Conservation (phyloP, 2,888 invertebrate species). For the Hesperia comma region DNA sequence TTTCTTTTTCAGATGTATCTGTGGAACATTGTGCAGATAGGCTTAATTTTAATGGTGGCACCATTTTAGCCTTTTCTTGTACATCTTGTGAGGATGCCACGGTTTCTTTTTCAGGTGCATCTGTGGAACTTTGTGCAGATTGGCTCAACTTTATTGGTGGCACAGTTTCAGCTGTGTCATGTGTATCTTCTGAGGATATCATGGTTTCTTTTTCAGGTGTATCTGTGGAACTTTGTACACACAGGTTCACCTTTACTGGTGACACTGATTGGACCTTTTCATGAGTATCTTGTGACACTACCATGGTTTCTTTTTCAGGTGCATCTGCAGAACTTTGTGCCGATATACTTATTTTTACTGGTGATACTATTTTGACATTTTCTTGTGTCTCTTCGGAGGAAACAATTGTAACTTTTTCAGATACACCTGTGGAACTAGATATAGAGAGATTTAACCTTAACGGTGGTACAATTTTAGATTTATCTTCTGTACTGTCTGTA, state of each 20-base stretch:
- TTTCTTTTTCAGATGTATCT: not conserved
- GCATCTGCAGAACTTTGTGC: constrained; percentile 43
- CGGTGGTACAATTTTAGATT: constrained; percentile 41
- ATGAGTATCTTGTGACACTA: not conserved
- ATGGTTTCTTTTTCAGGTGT: not conserved
- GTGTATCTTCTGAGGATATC: not conserved
- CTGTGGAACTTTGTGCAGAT: not conserved
- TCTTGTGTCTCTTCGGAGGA: constrained; percentile 2
- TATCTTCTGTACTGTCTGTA: constrained; percentile 1
- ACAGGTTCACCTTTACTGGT: constrained; percentile 4
- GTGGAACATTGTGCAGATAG: not conserved
- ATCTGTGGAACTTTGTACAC: not conserved
- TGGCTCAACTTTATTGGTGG: constrained; percentile 30
- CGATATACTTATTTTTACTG: constrained; percentile 60
- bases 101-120: not conserved
- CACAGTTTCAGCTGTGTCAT: not conserved
- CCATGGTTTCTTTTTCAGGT: constrained; percentile 36
- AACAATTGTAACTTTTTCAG: not conserved
- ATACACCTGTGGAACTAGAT: constrained; percentile 1
- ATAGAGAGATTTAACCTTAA: constrained; percentile 53
- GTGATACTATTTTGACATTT: constrained; percentile 30
- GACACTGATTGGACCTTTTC: constrained; percentile 33
- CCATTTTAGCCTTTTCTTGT: not conserved
- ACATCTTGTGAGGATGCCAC: not conserved
- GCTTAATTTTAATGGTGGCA: constrained; percentile 23